These are phyloP conservation scores for Camponotus pennsylvanicus DNA, from an alignment of 1,140 invertebrate species.

Conservation along the genomic window DNA sequence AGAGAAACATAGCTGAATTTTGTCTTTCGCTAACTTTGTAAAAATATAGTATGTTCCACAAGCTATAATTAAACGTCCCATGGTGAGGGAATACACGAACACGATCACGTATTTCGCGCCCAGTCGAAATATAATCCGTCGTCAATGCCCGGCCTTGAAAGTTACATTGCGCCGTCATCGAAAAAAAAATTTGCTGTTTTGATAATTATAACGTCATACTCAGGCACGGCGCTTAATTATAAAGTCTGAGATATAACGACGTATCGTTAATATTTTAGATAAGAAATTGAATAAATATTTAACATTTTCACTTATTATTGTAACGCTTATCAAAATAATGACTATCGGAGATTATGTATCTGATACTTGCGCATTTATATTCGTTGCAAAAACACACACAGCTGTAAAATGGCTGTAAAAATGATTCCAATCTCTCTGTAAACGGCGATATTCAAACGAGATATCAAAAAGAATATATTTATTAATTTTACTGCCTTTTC, in stretches of 20 bases:
- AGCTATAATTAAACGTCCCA: conserved; percentile 48
- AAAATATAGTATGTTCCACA: conserved; percentile 1
- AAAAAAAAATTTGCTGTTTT: conserved; percentile 1
- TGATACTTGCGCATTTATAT: background rate
- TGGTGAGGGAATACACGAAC: background rate
- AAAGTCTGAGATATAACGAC: background rate
- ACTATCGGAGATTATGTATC: background rate
- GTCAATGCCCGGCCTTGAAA: conserved; percentile 20
- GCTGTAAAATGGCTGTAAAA: background rate
- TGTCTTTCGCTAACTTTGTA: conserved; percentile 16
- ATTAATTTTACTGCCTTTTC: background rate
- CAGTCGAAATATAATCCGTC: conserved; percentile 26
- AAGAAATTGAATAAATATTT: background rate
- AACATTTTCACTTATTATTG: too few relatives aligned
- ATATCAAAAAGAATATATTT: background rate
- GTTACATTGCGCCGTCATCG: background rate
- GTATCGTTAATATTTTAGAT: background rate
- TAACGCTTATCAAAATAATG: too few relatives aligned
- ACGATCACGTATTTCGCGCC: conserved; percentile 1
- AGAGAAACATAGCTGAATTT: background rate
- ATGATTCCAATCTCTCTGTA: background rate
- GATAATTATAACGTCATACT: background rate
- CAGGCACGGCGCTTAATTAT: background rate
- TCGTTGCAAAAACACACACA: background rate
- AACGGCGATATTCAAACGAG: background rate